Evolutionary conservation across 2,113 vertebrate species (phyloP), one percentile per base, ranked within the genome.

Genomic region (Hoplias malabaricus): DNA sequence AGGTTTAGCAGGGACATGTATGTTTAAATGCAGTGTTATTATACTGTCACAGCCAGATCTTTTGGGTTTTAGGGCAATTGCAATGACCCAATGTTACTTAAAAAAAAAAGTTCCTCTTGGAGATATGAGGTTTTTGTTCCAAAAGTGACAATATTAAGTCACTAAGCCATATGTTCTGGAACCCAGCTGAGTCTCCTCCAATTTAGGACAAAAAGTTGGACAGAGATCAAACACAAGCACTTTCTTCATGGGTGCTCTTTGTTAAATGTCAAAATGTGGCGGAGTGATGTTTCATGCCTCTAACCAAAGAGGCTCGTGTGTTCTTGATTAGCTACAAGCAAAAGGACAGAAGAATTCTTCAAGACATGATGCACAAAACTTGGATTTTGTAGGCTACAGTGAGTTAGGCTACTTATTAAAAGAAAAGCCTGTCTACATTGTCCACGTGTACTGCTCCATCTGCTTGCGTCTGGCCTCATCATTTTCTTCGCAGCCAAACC

Each of bases 291-390:
- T 69, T 59, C 12, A 27, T 69, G 53, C 53, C 33, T 77, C 75
- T 59, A 77, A 48, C 75, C 42, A 36, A 77, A 77, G 40, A 69
- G 43, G 33, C 43, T 77, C 43, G 70, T n/a, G 54, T 27, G 34
- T 61, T 48, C 50, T 61, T 69, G 53, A 77, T 69, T 66, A 59
- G 74, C 63, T 43, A 77, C 63, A 69, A 38, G 54, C 27, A 56
- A 65, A 29, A 62, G 9, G 61, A 48, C 68, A 69, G 13, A 57
- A 57, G 46, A 46, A 77, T 50, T 27, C 56, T 43, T 68, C 9
- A 2, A 67, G 25, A n/a, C 31, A 42, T 23, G 29, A 33, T 48
- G 56, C 71, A 62, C 38, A 40, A 59, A 16, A 33, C 59, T 75
- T 25, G 50, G n/a, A 34, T 42, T 66, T 19, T 10, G 43, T 34